Evolutionary conservation across 1,140 invertebrate species (phyloP).

Genomic region (Drosophila baimaii): DNA sequence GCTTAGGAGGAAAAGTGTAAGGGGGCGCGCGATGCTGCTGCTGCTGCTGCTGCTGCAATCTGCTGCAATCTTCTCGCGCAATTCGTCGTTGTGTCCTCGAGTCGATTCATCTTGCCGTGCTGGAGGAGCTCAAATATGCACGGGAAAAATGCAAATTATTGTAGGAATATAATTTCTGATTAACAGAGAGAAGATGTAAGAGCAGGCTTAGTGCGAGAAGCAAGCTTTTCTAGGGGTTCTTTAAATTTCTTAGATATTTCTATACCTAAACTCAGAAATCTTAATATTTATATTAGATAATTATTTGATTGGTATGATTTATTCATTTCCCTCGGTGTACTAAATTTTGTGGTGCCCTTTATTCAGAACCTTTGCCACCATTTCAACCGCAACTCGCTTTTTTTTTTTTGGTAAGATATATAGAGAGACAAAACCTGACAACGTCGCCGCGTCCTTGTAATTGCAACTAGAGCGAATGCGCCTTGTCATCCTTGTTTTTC

Average conservation of each 20-base stretch:
- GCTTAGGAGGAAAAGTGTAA: conserved; percentile 9
- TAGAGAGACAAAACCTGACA: conserved; percentile 11
- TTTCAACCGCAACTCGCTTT: background rate
- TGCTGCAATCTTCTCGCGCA: conserved; percentile 46
- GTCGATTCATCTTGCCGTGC: conserved; percentile 55
- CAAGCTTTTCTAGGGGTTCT: background rate
- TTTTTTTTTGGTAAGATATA: background rate
- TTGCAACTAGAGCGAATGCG: conserved; percentile 37
- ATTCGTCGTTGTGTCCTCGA: conserved; percentile 45
- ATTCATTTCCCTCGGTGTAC: background rate
- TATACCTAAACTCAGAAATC: no score
- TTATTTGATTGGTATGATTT: background rate
- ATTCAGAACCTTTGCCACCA: background rate
- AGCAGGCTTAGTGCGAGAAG: background rate
- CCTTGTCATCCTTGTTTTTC: conserved; percentile 32
- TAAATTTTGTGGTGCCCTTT: background rate
- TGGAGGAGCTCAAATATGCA: conserved; percentile 7
- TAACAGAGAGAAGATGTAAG: background rate
- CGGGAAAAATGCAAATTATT: background rate
- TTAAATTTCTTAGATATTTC: background rate
- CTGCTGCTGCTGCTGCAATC: conserved; percentile 32
- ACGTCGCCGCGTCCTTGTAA: conserved; percentile 42
- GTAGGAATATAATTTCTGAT: background rate
- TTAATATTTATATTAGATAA: no score
- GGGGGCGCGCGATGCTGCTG: no score